Evolutionary conservation across 23 tunicate genomes (phyloP), one percentile per base, ranked within the genome.

Genomic region (Clavelina lepadiformis): DNA sequence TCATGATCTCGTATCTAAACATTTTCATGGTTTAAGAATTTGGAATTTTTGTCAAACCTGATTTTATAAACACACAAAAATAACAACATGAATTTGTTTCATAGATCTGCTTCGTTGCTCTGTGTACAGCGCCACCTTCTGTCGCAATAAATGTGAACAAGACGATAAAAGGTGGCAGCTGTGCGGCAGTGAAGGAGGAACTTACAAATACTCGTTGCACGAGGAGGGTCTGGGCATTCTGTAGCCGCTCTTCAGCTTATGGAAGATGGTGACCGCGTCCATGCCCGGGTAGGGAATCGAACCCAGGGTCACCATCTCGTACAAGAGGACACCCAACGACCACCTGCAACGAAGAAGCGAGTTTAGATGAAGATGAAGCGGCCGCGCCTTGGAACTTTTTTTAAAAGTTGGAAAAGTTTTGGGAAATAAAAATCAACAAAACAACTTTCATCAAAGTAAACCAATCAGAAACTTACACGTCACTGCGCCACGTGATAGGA

Each of bases 241-340:
- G 58, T 81, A 65, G 5, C 89, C 97, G 35, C 33, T 24, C 69
- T 69, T 46, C 20, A 89, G 49, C n/a, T 68, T 37, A 20, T 69
- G 50, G 32, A 72, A 75, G 3, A 89, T 75, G 5, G 68, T 35
- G 23, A 38, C 65, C 28, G 67, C 72, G 21, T 59, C 58, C 74
- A 89, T 75, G 6, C 54, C 69, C 5, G 97, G 89, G 49, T 89
- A 89, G n/a, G 97, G 97, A 55, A 83, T 57, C 6, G 82, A 79
- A 2, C 97, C 97, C 67, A 89, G 64, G 18, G 97, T 81, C 28
- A 89, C 97, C 78, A 89, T 89, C 61, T 89, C 97, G 55, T 81
- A 89, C 64, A 89, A 33, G 1, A 89, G 75, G 25, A 89, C 64
- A 35, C 97, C 97, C 36, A 81, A 89, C 35, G 97, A 89, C 97